Conservation (phyloP, 1,140 invertebrate species). For the Gyrodactylus bullatarudis region DNA sequence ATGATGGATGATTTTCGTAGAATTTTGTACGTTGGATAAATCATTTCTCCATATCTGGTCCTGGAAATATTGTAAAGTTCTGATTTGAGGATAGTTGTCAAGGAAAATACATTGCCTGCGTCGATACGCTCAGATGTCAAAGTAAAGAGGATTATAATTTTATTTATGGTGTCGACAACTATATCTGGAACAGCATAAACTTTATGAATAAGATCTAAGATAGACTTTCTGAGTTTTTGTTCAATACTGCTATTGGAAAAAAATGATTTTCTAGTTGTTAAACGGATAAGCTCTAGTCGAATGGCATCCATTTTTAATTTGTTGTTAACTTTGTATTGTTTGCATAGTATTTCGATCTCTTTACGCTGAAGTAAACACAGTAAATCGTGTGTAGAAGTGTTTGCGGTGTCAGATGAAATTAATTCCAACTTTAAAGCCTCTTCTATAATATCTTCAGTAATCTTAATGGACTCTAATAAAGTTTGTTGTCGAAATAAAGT, state of each 20-base stretch:
- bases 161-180: neutral
- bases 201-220: neutral
- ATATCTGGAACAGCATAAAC: neutral
- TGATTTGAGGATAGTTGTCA: neutral
- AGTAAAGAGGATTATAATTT: neutral
- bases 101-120: neutral
- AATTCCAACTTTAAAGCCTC: neutral
- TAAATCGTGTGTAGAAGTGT: neutral
- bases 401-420: neutral
- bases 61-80: neutral
- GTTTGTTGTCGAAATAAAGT: neutral
- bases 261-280: neutral
- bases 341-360: neutral
- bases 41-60: neutral
- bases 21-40: neutral
- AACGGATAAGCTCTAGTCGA: neutral
- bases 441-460: neutral
- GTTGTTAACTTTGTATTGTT: neutral
- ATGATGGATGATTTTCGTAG: neutral
- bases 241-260: neutral
- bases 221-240: neutral
- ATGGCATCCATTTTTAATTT: neutral
- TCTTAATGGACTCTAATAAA: neutral
- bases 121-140: neutral
- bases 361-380: neutral